Conservation (phyloP, 2,888 invertebrate species). For the Argyra leucocephala region DNA sequence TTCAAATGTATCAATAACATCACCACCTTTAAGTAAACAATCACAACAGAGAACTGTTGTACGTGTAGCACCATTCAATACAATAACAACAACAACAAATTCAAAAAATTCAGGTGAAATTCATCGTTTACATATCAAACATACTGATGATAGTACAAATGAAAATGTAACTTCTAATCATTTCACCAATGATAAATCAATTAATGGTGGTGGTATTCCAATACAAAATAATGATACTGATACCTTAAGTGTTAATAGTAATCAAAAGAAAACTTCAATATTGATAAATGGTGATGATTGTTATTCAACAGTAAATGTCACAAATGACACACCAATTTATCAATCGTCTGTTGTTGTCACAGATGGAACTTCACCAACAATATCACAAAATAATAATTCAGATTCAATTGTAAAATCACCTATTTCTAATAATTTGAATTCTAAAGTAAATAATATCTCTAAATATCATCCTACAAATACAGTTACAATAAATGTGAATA, state of each 20-base stretch:
- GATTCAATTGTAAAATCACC: not conserved
- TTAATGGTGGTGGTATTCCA: constrained; percentile 25
- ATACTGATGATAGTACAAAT: constrained; percentile 43
- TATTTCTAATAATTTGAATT: constrained; percentile 8
- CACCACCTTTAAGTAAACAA: constrained; percentile 2
- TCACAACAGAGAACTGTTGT: constrained; percentile 43
- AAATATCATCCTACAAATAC: constrained; percentile 45
- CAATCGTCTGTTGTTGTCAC: constrained; percentile 65
- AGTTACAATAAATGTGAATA: constrained; percentile 51
- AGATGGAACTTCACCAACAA: constrained; percentile 42
- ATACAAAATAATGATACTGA: constrained; percentile 32
- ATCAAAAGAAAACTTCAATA: constrained; percentile 58
- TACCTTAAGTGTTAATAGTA: constrained; percentile 24
- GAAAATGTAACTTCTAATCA: not conserved
- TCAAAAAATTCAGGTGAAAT: constrained; percentile 38
- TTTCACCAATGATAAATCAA: not conserved
- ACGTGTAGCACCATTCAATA: constrained; percentile 44
- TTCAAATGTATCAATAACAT: not conserved
- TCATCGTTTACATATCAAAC: constrained; percentile 49
- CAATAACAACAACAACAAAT: constrained; percentile 35
- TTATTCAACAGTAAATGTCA: constrained; percentile 66
- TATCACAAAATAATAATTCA: constrained; percentile 15
- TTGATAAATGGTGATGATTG: constrained; percentile 64
- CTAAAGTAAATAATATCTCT: constrained; percentile 32
- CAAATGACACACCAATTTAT: constrained; percentile 58